Conservation (phyloP, 2,797 vertebrate species). For the Momotus momota region DNA sequence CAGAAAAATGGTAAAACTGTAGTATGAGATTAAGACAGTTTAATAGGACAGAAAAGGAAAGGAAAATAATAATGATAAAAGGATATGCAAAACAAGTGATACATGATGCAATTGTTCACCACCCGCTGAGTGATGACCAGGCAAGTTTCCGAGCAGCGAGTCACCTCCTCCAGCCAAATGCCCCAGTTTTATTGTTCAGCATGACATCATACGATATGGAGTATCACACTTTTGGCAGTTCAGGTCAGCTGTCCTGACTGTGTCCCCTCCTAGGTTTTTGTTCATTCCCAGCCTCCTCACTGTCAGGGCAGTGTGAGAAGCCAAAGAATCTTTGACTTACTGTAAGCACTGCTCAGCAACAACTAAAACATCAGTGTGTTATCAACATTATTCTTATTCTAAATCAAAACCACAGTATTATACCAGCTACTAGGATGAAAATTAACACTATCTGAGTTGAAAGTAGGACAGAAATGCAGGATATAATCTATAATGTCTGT, state of each 20-base stretch:
- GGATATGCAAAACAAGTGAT: too few species aligned
- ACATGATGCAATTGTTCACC: neutral
- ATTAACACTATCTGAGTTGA: neutral
- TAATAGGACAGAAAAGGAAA: neutral
- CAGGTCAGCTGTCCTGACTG: neutral
- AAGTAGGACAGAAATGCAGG: neutral
- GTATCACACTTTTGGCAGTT: neutral
- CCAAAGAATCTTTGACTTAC: neutral
- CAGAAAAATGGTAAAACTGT: neutral
- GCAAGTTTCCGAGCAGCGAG: neutral
- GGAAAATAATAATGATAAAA: neutral
- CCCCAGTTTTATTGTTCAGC: neutral
- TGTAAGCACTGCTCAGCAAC: neutral
- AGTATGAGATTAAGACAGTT: neutral
- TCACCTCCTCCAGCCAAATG: neutral
- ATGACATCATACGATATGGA: neutral
- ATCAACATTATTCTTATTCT: neutral
- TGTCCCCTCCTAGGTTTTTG: neutral
- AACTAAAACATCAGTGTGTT: neutral
- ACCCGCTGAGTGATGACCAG: neutral
- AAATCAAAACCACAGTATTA: neutral
- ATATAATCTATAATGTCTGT: neutral
- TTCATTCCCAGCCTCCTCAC: neutral
- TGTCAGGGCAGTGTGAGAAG: neutral
- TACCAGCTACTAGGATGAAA: neutral